Evolutionary conservation across 2,888 invertebrate species (phyloP), one percentile per base, ranked within the genome.

Genomic region (Metopia argyrocephala): DNA sequence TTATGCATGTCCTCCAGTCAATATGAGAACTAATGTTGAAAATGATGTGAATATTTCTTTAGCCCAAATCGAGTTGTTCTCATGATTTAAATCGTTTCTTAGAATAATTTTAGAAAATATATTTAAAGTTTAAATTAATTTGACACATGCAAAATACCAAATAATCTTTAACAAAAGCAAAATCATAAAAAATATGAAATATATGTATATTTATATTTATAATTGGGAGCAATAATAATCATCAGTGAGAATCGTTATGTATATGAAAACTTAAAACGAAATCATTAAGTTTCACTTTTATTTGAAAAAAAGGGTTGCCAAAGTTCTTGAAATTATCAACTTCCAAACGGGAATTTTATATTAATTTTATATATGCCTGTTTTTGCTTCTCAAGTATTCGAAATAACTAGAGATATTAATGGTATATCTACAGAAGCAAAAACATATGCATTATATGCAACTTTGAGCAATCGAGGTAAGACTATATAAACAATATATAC

Each of bases 61-160:
- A 46, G 62, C 21, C 15, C 28, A 54, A 23, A 54, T 73, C 61
- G 54, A n/a, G 9, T 66, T 71, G 27, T 27, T 78, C 73, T 71
- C 66, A 71, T 73, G 45, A 61, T 66, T 68, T 61, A 78, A 38
- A 20, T 54, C 54, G 54, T 78, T 78, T 78, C 78, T 73, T 73
- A 61, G 78, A 78, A 78, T 31, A 56, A 27, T 61, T 62, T 50
- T 5, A 31, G 45, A 64, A 59, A 62, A 76, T 66, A 31, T 61
- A 66, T 71, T 66, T 52, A 54, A 78, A 66, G 71, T 70, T 66
- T 71, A 78, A 78, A 46, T 61, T 61, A 71, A 78, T 78, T 78
- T 78, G 78, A 78, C 78, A 71, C 54, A 73, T 78, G 71, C 71
- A 78, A 73, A 73, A 62, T 73, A 48, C 65, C 65, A 66, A 64